These are phyloP conservation scores for Metopia argyrocephala DNA, from an alignment of 2,888 invertebrate genomes.

Conservation along the genomic window DNA sequence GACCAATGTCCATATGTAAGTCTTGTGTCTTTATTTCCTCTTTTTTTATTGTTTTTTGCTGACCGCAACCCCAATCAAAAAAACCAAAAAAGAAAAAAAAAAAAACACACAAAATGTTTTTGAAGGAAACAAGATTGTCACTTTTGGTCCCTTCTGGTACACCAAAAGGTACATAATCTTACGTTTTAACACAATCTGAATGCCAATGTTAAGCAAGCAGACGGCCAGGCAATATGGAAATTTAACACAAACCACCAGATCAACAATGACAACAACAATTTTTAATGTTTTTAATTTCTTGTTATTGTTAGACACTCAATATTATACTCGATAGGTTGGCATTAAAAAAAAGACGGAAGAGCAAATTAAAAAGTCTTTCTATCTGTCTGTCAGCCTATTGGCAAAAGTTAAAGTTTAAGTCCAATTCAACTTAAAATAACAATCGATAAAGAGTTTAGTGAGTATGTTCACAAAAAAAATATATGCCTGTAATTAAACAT, in stretches of 20 bases:
- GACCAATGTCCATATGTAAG: constrained; percentile 38
- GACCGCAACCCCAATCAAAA: constrained; percentile 62
- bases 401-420: too few relatives aligned
- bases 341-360: not conserved
- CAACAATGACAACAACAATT: constrained; percentile 3
- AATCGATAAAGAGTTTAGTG: too few relatives aligned
- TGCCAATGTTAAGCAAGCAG: not conserved
- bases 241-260: constrained; percentile 2
- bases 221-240: constrained; percentile 12
- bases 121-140: constrained; percentile 62
- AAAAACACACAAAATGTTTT: too few relatives aligned
- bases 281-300: not conserved
- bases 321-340: not conserved
- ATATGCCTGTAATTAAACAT: too few relatives aligned
- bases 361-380: not conserved
- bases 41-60: constrained; percentile 26
- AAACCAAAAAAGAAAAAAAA: too few relatives aligned
- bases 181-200: constrained; percentile 32
- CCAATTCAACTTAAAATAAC: too few relatives aligned
- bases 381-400: not conserved
- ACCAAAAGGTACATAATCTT: constrained; percentile 56
- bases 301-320: not conserved
- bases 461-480: too few relatives aligned
- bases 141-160: constrained; percentile 52
- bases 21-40: constrained; percentile 19